Base-by-base conservation (phyloP, 2,797 vertebrate species). In the Gallirallus australis region DNA sequence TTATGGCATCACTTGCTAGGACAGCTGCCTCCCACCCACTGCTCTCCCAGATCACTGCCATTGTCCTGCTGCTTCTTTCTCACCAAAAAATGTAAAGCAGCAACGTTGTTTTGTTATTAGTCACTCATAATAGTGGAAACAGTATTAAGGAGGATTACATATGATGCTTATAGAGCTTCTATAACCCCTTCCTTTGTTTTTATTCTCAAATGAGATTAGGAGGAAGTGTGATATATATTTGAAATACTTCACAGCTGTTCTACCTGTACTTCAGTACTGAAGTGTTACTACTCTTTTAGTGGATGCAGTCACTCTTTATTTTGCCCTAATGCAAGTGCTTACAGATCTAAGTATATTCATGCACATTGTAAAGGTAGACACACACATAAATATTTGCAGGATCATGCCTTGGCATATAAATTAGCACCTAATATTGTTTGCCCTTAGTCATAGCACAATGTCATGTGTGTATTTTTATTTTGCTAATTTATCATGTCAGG, bases 321-420 rank as follows among this genome's bases (percentile, higher is more conserved):
- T 91, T 60, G 25, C 35, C 39, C 17, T 53, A 69, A 40, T 18
- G 9, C 40, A 83, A 69, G 65, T 0, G 0, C 23, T 77, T 77
- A 60, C 0, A 9, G 31, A 86, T 39, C 11, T 33, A 64, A 83
- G 50, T 35, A 83, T 81, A 79, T 63, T 72, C 11, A n/a, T 45
- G 30, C 54, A 70, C 19, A 40, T 14, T 65, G 24, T 65, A 90
- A 93, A 76, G 12, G 35, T 52, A 15, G 21, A 59, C 64, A 80
- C 21, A 82, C 23, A 57, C 12, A 40, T 18, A 78, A 93, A 35
- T 23, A 11, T 75, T 85, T 89, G 8, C 31, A 35, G 76, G 50
- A 83, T 70, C 69, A 79, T 52, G 42, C 30, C 28, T 91, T 45
- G 37, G 82, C 79, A 90, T 69, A 90, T 69, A 90, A 94, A 90